Evolutionary conservation across 2,888 invertebrate species (phyloP).

Genomic region (Bruchidius siliquastri): DNA sequence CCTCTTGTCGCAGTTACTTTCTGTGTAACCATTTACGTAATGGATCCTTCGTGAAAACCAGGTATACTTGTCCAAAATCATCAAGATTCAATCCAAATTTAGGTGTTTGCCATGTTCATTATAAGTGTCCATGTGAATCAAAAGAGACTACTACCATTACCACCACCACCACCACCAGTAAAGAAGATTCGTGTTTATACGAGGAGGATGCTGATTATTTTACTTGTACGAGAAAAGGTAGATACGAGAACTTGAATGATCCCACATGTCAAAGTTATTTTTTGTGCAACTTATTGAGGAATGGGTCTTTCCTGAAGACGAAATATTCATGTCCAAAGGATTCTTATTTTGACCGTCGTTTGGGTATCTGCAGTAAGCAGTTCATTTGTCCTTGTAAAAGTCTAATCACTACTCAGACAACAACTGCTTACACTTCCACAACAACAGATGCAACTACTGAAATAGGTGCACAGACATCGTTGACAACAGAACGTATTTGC

Average conservation of each 20-base stretch:
- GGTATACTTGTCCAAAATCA: constrained; percentile 3
- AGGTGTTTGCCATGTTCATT: constrained; percentile 43
- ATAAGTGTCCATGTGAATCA: constrained; percentile 38
- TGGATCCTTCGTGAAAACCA: constrained; percentile 39
- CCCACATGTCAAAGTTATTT: constrained; percentile 27
- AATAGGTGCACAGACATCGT: background rate
- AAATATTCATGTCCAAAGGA: constrained; percentile 23
- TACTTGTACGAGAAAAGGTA: constrained; percentile 40
- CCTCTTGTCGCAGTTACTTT: constrained; percentile 40
- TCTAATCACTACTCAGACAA: no score
- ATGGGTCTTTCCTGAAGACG: constrained; percentile 37
- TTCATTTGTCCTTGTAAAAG: constrained; percentile 41
- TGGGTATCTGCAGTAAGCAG: constrained; percentile 42
- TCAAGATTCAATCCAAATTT: constrained; percentile 44
- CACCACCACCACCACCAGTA: no score
- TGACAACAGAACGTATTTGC: constrained; percentile 13
- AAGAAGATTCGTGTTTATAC: background rate
- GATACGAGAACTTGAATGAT: constrained; percentile 46
- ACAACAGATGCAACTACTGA: background rate
- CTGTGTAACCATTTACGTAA: constrained; percentile 42
- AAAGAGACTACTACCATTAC: background rate
- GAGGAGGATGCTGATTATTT: constrained; percentile 10
- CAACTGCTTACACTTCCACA: background rate
- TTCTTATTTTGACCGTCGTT: constrained; percentile 30
- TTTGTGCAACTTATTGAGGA: constrained; percentile 22